Percentiles rank a stretch among this genome's conserved stretches.
Conservation (phyloP, 2,888 invertebrate genomes). For the Lasioglossum leucozonium region DNA sequence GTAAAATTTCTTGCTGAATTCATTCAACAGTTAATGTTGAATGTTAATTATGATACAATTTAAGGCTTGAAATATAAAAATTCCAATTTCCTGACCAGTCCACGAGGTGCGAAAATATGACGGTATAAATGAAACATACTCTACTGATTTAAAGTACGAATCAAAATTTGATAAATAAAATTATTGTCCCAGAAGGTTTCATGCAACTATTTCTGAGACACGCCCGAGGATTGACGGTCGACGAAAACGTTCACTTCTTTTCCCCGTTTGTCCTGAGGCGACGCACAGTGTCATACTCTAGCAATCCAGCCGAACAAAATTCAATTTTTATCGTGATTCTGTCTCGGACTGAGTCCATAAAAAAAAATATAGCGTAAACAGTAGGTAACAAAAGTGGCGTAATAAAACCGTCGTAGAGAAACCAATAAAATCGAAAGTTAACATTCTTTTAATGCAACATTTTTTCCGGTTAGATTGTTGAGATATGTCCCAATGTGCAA, state of each 20-base stretch:
- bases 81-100: not conserved
- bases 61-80: not conserved
- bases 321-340: not conserved
- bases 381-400: not conserved
- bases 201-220: not conserved
- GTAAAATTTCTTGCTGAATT: not conserved
- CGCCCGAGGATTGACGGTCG: not conserved
- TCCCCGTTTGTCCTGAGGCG: conserved; percentile 17
- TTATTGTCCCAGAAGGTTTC: not conserved
- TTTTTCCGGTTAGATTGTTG: not conserved
- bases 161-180: too few species aligned
- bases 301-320: not conserved
- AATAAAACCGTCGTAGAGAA: not conserved
- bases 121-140: not conserved
- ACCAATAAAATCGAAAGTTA: not conserved
- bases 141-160: not conserved
- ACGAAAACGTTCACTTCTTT: conserved; percentile 27
- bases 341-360: not conserved
- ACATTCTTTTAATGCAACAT: not conserved
- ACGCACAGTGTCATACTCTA: not conserved
- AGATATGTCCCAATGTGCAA: not conserved
- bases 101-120: too few species aligned
- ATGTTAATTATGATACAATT: not conserved
- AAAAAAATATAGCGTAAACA: not conserved
- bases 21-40: too few species aligned